Percentiles rank a stretch among this genome's conserved stretches.
Evolutionary conservation across 2,888 invertebrate genomes (phyloP).

Genomic region (Euclidia mi): DNA sequence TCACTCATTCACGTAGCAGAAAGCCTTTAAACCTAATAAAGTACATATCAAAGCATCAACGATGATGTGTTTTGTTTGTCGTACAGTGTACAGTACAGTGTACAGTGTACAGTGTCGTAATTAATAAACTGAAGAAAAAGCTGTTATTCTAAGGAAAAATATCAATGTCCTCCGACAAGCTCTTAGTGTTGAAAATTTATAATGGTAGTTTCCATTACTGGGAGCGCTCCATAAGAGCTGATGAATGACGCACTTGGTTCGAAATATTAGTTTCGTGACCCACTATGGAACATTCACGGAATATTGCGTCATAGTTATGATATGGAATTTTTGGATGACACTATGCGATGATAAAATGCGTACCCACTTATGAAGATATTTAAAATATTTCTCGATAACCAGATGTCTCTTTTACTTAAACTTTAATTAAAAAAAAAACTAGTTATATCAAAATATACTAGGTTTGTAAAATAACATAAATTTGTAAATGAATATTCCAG

Average conservation of each 20-base stretch:
- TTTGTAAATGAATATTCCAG: too few relatives aligned
- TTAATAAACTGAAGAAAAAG: conserved; percentile 16
- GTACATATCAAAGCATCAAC: not conserved
- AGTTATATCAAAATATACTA: too few relatives aligned
- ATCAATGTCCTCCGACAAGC: conserved; percentile 80
- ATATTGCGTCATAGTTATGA: conserved; percentile 3
- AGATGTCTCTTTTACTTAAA: too few relatives aligned
- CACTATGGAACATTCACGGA: conserved; percentile 13
- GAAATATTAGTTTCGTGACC: conserved; percentile 63
- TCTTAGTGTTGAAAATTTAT: conserved; percentile 85
- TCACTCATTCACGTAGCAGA: not conserved
- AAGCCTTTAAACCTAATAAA: not conserved
- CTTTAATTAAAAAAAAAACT: too few relatives aligned
- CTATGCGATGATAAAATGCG: too few relatives aligned
- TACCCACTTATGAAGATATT: too few relatives aligned
- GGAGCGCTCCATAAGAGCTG: conserved; percentile 73
- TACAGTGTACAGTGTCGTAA: too few relatives aligned
- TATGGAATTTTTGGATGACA: too few relatives aligned
- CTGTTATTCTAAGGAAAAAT: conserved; percentile 66
- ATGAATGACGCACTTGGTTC: conserved; percentile 78
- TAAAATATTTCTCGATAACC: too few relatives aligned
- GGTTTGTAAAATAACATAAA: too few relatives aligned
- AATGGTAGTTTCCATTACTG: conserved; percentile 85
- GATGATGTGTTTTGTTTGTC: not conserved
- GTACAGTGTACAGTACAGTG: conserved; percentile 4